Conservation (phyloP, 2,797 vertebrate genomes). For the Anableps anableps region DNA sequence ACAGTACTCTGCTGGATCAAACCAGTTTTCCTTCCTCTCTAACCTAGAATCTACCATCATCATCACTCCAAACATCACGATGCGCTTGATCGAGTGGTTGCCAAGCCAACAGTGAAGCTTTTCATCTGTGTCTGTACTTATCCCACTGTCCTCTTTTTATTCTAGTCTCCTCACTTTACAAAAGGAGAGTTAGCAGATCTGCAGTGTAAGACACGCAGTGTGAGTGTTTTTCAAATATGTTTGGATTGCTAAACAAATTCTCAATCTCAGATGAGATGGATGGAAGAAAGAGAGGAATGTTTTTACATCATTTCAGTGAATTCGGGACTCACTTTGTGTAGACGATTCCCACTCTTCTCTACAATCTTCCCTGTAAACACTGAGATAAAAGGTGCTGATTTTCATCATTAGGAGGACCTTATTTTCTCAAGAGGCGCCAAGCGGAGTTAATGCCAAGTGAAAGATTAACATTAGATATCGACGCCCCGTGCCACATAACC, state of each 20-base stretch:
- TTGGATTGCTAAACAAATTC: constrained; percentile 1
- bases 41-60: constrained; percentile 50
- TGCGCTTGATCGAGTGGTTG: constrained; percentile 59
- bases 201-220: constrained; percentile 9
- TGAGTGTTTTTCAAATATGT: constrained; percentile 26
- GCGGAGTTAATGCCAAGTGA: constrained; percentile 18
- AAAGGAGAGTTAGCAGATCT: not conserved
- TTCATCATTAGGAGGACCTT: constrained; percentile 28
- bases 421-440: constrained; percentile 17
- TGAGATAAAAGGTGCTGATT: constrained; percentile 8
- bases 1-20: constrained; percentile 50
- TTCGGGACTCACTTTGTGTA: constrained; percentile 2
- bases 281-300: constrained; percentile 15
- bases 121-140: constrained; percentile 47
- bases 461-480: constrained; percentile 24
- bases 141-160: constrained; percentile 36
- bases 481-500: constrained; percentile 17
- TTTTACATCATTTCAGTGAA: constrained; percentile 11
- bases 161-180: constrained; percentile 26
- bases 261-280: constrained; percentile 11
- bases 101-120: constrained; percentile 71
- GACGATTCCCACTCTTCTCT: constrained; percentile 30
- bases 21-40: constrained; percentile 45
- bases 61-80: constrained; percentile 43
- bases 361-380: constrained; percentile 4